Conservation (phyloP, 2,797 vertebrate genomes). For the Sebastiscus albofasciatus region DNA sequence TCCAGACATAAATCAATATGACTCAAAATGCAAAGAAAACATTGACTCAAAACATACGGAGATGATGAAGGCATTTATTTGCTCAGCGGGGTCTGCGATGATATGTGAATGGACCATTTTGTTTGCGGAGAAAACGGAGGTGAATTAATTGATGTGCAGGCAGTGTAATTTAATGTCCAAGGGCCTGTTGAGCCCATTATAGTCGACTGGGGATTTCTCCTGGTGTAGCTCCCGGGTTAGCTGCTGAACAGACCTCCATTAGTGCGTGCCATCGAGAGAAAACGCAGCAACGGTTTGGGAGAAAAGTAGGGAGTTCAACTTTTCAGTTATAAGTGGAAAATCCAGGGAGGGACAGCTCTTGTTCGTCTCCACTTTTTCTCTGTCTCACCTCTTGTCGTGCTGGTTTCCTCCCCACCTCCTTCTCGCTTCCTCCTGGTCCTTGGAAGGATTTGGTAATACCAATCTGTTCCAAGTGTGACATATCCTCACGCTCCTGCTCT, state of each 20-base stretch:
- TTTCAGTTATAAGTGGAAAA: conserved; percentile 48
- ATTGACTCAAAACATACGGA: conserved; percentile 66
- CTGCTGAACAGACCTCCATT: conserved; percentile 49
- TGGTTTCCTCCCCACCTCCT: conserved; percentile 47
- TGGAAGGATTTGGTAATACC: conserved; percentile 75
- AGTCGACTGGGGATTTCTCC: conserved; percentile 41
- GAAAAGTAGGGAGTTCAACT: conserved; percentile 17
- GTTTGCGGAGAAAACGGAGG: conserved; percentile 75
- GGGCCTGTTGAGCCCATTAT: conserved; percentile 52
- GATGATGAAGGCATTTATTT: conserved; percentile 76
- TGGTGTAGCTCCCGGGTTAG: conserved; percentile 30
- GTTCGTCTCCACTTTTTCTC: conserved; percentile 35
- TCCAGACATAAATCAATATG: conserved; percentile 71
- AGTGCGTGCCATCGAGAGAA: neutral
- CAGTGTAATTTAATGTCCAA: conserved; percentile 66
- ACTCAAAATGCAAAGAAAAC: conserved; percentile 74
- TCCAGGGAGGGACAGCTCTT: conserved; percentile 24
- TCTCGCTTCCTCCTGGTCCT: conserved; percentile 36
- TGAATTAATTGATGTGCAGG: conserved; percentile 71
- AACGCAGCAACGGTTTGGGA: neutral
- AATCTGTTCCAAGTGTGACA: conserved; percentile 77
- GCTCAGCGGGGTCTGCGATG: conserved; percentile 55
- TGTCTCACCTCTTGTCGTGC: conserved; percentile 50
- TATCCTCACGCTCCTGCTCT: conserved; percentile 42
- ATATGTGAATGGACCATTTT: conserved; percentile 71